Conservation (phyloP, 2,113 vertebrate genomes). For the Grammatotria lemairii region DNA sequence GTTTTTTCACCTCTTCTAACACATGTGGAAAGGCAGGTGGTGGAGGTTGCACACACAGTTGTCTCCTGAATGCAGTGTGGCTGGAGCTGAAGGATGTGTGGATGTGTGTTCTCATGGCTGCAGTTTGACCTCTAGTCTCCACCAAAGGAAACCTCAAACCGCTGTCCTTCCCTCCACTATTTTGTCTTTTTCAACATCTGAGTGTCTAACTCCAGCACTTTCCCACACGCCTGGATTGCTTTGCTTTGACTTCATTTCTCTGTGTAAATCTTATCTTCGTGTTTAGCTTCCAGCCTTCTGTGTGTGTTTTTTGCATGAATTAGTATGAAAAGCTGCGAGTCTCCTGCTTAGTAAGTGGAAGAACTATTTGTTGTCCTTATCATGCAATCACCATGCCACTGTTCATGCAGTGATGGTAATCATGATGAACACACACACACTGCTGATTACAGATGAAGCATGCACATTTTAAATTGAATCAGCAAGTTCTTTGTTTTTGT, state of each 20-base stretch:
- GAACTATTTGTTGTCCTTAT: neutral
- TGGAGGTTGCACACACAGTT: neutral
- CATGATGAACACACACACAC: neutral
- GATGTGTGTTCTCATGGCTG: neutral
- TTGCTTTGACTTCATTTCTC: neutral
- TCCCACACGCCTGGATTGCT: neutral
- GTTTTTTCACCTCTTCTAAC: neutral
- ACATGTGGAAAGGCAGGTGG: neutral
- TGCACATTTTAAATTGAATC: neutral
- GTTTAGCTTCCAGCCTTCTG: neutral
- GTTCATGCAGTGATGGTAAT: slow-evolving; percentile 4
- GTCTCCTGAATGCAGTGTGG: neutral
- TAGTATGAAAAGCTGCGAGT: neutral
- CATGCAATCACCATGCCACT: neutral
- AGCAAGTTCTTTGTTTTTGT: neutral
- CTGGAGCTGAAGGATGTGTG: neutral
- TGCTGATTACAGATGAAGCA: slow-evolving; percentile 9
- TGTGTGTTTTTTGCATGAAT: neutral
- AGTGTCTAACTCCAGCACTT: neutral
- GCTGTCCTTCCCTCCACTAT: neutral
- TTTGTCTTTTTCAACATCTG: neutral
- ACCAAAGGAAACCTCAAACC: slow-evolving; percentile 34
- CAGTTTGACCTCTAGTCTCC: neutral
- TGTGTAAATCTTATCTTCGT: neutral
- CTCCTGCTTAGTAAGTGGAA: neutral